Evolutionary conservation across 1,140 invertebrate species (phyloP), one percentile per base, ranked within the genome.

Genomic region (Spodoptera litura): DNA sequence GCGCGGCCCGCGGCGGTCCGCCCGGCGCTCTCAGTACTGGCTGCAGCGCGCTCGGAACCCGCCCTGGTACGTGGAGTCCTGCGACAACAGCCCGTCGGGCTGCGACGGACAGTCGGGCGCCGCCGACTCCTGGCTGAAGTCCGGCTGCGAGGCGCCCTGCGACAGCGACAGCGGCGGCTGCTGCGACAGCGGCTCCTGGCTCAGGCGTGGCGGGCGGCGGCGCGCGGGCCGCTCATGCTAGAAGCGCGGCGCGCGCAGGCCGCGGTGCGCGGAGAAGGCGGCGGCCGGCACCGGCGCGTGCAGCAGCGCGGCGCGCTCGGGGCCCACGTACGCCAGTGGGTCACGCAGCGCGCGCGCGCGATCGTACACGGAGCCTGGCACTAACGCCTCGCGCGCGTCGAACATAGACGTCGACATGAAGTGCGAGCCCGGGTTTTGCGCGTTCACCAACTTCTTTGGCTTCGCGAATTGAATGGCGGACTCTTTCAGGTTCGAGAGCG

Each of bases 331-430:
- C 20, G 97, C 97, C 74, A 99, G 97, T n/a, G 98, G 98, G 90
- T 99, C 98, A 2, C 89, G 90, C 74, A 94, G 87, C 94, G 95
- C 86, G 93, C 93, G 77, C 93, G 96, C 82, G 83, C 95, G 83
- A 93, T 96, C 82, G 95, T 96, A 92, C 31, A 94, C 86, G 5
- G 94, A 97, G 89, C 97, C 97, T 0, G 98, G 98, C 35, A 99
- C 97, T 90, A 99, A 95, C 0, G 97, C 98, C 92, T 98, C 98
- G 72, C 98, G 95, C 4, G 97, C 98, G 92, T 99, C 98, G 89
- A 98, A 99, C 96, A 99, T 98, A 10, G 98, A 98, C 20, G 98
- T 99, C 13, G 97, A 98, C 99, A 99, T 99, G 87, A 99, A 99
- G 88, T 99, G 98, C 2, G 98, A 98, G 2, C 99, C 99, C 3